Evolutionary conservation across 1,140 invertebrate genomes (phyloP), one percentile per base, ranked within the genome.

Genomic region (Potamilus streckersoni): DNA sequence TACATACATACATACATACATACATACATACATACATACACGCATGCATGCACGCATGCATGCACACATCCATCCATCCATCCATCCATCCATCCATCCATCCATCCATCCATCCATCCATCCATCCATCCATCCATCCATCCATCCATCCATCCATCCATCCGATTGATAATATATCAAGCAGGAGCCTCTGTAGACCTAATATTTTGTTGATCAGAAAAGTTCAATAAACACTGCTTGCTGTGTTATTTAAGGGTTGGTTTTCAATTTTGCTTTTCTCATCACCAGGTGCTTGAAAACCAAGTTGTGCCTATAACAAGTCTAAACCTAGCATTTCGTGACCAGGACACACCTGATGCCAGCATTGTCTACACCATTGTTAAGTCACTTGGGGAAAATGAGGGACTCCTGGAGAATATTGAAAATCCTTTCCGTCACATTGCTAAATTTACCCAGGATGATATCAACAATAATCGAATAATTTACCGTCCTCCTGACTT

Each of bases 391-490:
- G 62, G 66, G 0, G 69, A 72, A 6, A 77, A 70, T 12, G 82
- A 87, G 67, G 86, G 86, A 27, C 75, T 67, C 27, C 38, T 87
- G 11, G 84, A 86, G 66, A 80, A 86, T 68, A 78, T 83, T 12
- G 83, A 85, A 58, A 65, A 70, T 49, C 86, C 83, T 8, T 84
- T 83, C 59, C 69, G 73, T 57, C 71, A 73, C 17, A 65, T 86
- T 12, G 63, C 73, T n/a, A 73, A 66, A 55, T 87, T 87, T 71
- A 85, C 84, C 3, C 86, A 86, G 74, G 80, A 82, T 64, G 86
- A 87, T 72, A 79, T 87, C 62, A 83, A 85, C 73, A 80, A 82
- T 55, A 82, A 84, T 58, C 74, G 73, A 20, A 82, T 87, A 57
- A 78, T 85, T 19, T 87, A 86, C 76, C 72, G 85, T 75, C 84